Base-by-base conservation (phyloP, 2,797 vertebrate genomes). In the Coccyzus lansbergi region DNA sequence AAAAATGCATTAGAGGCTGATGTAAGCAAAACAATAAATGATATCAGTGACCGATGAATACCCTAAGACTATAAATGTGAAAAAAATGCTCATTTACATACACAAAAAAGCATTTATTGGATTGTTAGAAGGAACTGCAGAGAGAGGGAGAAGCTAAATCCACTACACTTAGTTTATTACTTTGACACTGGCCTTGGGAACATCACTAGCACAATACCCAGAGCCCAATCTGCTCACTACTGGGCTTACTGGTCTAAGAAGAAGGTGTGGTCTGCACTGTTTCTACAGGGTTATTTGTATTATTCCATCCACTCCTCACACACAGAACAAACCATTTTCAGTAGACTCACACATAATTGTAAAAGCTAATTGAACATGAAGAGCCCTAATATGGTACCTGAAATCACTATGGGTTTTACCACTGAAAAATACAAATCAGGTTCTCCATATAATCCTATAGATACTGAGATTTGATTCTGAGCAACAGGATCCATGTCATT, bases 51-150 rank as follows among this genome's bases (percentile, higher is more conserved):
- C n/a, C 7, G 52, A 63, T 20, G 21, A 77, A 48, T 29, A 68
- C 5, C 9, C 3, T 33, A 12, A 4, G 4, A 5, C 26, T 48
- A 44, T 12, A 60, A 74, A 63, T 5, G 25, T 0, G 2, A 20
- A 34, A 53, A 58, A 25, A 38, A 53, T 3, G 10, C 19, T 48
- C 22, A 31, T 40, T 79, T 76, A 5, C 15, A 24, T 11, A 11
- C 15, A 49, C 1, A 49, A 9, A 64, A 68, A 59, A 6, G 0
- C 6, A 33, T 36, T 55, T 58, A 4, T 58, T 83, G 46, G 36
- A 6, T 12, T 40, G 22, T 44, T 18, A 58, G 44, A 49, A 22
- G n/a, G 34, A 90, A 83, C 36, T 0, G 4, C 4, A 40, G 31
- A 14, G 21, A 63, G 4, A 49, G 28, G 62, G 3, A 52, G 7